Base-by-base conservation (phyloP, 2,888 invertebrate genomes). In the Sinelater perroti region DNA sequence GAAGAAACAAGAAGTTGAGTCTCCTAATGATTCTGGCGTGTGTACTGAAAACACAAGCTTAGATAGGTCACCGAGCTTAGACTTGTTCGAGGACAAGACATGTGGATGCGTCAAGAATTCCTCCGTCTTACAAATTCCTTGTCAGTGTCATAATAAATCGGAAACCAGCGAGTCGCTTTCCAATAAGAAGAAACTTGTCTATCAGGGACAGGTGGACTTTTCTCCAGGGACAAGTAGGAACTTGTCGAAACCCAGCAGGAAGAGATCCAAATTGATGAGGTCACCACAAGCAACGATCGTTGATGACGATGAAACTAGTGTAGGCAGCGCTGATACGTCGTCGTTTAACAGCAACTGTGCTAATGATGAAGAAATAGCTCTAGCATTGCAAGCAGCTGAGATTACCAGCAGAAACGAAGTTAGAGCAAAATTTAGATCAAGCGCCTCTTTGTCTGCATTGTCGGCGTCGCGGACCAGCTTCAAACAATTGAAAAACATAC, bases 391-490 rank as follows among this genome's bases (percentile, higher is more conserved):
- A 72, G 93, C 92, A 3, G 92, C 92, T 5, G 92, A 93, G 75
- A 80, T 91, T 20, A 91, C 90, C 0, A 89, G 88, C 33, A 80
- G 90, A 38, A 88, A 88, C 72, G 90, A 91, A 73, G 88, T 91
- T 3, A 79, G 93, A 46, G 86, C 91, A 1, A 88, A 91, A 71
- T 93, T 92, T 78, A 87, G 87, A 89, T 89, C 76, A 75, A 98
- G 79, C 89, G 97, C 13, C 82, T 98, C 18, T 98, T 98, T 80
- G 97, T 98, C 0, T 97, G 97, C 78, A 95, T 98, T 68, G 95
- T 97, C 42, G 98, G 98, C 6, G 98, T 99, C 0, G 98, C 98
- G 0, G 99, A 99, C 79, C 98, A 99, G 75, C 81, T 99, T 46
- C 99, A 99, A 80, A 97, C 97, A 0, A 99, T 81, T 99, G 53